Percentiles rank a stretch among this genome's conserved stretches.
These are phyloP conservation scores for Calliphora vicina DNA, from an alignment of 1,140 invertebrate species.

Conservation along the genomic window DNA sequence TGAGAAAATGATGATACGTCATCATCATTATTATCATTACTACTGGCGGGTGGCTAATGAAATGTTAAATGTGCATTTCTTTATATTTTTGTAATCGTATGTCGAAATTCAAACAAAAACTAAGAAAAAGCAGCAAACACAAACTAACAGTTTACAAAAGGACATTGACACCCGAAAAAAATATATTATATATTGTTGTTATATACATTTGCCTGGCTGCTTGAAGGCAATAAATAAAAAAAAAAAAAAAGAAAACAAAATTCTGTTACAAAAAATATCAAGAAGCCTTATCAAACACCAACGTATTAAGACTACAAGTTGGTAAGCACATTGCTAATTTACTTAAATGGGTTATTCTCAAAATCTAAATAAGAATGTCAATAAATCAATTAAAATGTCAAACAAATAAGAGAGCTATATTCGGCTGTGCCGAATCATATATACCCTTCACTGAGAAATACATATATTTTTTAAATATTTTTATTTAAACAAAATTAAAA, in stretches of 20 bases:
- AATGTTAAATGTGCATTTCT: conserved; percentile 18
- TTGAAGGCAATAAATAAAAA: background rate
- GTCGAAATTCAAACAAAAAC: background rate
- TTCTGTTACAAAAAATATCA: background rate
- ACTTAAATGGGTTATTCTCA: too few relatives aligned
- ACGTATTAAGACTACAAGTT: background rate
- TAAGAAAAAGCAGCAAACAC: background rate
- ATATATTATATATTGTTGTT: background rate
- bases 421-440: too few relatives aligned
- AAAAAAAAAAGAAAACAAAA: background rate
- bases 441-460: too few relatives aligned
- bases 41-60: background rate
- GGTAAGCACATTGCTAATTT: background rate
- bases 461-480: too few relatives aligned
- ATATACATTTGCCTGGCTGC: too few relatives aligned
- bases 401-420: too few relatives aligned
- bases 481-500: too few relatives aligned
- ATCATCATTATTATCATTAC: background rate
- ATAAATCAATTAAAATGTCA: too few relatives aligned
- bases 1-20: background rate
- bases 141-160: background rate
- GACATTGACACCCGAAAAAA: conserved; percentile 23
- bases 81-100: background rate
- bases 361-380: too few relatives aligned
- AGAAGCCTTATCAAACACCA: conserved; percentile 11